Percentiles rank a stretch among this genome's conserved stretches.
Evolutionary conservation across 2,797 vertebrate species (phyloP).

Genomic region (Thunnus albacares): DNA sequence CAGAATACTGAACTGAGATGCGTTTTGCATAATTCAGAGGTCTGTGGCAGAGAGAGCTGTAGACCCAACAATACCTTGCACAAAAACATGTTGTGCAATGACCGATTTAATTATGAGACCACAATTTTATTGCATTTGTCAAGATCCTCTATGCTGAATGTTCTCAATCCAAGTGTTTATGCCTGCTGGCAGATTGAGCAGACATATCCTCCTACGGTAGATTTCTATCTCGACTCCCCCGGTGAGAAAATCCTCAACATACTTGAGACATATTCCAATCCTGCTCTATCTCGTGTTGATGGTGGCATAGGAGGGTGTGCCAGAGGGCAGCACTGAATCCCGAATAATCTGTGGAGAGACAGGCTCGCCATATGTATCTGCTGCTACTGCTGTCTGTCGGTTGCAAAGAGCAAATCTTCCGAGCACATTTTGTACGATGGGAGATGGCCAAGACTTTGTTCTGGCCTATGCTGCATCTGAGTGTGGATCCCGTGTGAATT

Average conservation of each 20-base stretch:
- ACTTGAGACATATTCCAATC: slow-evolving; percentile 65
- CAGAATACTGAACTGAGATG: slow-evolving; percentile 44
- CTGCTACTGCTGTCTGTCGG: slow-evolving; percentile 57
- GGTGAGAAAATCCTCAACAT: slow-evolving; percentile 72
- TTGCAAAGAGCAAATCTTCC: slow-evolving; percentile 52
- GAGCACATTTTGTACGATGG: slow-evolving; percentile 49
- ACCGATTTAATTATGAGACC: slow-evolving; percentile 40
- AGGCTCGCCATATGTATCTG: slow-evolving; percentile 63
- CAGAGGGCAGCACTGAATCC: slow-evolving; percentile 71
- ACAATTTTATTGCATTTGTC: slow-evolving; percentile 37
- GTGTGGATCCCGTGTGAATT: slow-evolving; percentile 24
- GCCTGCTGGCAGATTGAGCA: slow-evolving; percentile 53
- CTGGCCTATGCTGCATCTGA: slow-evolving; percentile 26
- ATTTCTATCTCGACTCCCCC: slow-evolving; percentile 55
- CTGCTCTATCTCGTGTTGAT: slow-evolving; percentile 62
- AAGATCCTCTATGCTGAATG: slow-evolving; percentile 29
- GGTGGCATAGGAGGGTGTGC: slow-evolving; percentile 70
- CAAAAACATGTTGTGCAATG: slow-evolving; percentile 41
- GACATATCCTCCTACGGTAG: slow-evolving; percentile 53
- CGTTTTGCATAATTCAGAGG: slow-evolving; percentile 56
- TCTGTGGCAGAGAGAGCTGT: slow-evolving; percentile 24
- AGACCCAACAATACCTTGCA: slow-evolving; percentile 32
- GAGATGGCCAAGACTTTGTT: slow-evolving; percentile 49
- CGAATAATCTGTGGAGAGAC: slow-evolving; percentile 72
- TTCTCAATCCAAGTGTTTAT: slow-evolving; percentile 51